Conservation (phyloP, 2,888 invertebrate genomes). For the Acronicta psi region DNA sequence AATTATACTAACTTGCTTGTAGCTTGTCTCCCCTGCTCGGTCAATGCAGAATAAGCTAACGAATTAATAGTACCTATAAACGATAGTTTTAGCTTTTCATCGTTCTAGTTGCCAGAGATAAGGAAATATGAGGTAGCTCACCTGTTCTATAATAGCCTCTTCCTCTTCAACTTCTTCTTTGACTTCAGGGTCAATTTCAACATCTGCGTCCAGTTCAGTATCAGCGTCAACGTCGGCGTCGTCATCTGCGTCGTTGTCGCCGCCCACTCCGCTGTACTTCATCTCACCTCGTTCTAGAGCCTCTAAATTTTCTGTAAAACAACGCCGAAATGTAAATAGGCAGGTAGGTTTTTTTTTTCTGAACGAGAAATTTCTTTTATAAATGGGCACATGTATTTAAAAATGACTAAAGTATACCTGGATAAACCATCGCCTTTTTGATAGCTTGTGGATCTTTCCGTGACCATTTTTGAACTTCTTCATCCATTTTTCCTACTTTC, state of each 20-base stretch:
- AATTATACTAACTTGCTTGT: too few species aligned
- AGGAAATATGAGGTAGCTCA: constrained; percentile 30
- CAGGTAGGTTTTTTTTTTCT: not conserved
- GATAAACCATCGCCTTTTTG: constrained; percentile 97
- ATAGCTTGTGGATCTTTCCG: constrained; percentile 98
- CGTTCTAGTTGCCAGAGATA: too few species aligned
- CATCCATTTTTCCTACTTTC: constrained; percentile 98
- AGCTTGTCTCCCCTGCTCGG: too few species aligned
- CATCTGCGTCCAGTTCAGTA: constrained; percentile 86
- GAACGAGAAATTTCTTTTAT: not conserved
- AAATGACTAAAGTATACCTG: constrained; percentile 92
- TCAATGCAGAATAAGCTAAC: too few species aligned
- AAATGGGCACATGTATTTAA: too few species aligned
- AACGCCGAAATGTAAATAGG: not conserved
- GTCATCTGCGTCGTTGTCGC: constrained; percentile 91
- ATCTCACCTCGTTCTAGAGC: constrained; percentile 95
- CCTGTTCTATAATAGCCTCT: constrained; percentile 80
- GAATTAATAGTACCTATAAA: too few species aligned
- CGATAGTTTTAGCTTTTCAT: too few species aligned
- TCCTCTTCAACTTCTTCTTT: constrained; percentile 91
- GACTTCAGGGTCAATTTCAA: constrained; percentile 87
- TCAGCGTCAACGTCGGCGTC: constrained; percentile 87
- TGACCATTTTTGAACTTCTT: constrained; percentile 99
- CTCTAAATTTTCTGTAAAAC: constrained; percentile 92
- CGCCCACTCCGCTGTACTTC: constrained; percentile 93